These are phyloP conservation scores for Orientallactaga sibirica DNA, from an alignment of 2,797 vertebrate genomes.

Conservation along the genomic window DNA sequence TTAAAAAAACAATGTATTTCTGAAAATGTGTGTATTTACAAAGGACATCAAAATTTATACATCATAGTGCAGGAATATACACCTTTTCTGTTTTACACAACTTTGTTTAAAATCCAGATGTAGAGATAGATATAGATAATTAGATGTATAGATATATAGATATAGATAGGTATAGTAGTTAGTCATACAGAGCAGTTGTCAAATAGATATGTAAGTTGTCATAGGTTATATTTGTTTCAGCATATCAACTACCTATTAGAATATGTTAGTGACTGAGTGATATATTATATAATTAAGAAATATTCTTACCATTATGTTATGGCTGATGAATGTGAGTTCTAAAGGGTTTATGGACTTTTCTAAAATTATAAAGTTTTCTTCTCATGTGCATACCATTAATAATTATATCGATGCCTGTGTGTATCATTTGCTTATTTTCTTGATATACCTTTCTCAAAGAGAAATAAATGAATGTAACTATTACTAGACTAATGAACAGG, in stretches of 20 bases:
- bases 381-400: neutral
- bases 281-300: neutral
- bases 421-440: neutral
- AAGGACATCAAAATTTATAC: slow-evolving; percentile 17
- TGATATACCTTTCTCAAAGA: neutral
- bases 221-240: neutral
- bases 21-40: neutral
- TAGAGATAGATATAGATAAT: neutral
- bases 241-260: neutral
- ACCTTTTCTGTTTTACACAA: neutral
- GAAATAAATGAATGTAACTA: neutral
- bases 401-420: neutral
- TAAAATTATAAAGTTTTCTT: neutral
- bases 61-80: neutral
- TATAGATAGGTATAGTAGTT: neutral
- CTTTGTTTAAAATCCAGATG: too few relatives aligned
- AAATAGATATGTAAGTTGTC: neutral
- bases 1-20: neutral
- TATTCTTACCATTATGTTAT: neutral
- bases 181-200: neutral
- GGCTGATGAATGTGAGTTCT: neutral
- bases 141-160: neutral
- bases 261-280: neutral
- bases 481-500: neutral
- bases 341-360: neutral